Conservation (phyloP, 92 coral and sea anemone species). For the Paragorgia papillata region DNA sequence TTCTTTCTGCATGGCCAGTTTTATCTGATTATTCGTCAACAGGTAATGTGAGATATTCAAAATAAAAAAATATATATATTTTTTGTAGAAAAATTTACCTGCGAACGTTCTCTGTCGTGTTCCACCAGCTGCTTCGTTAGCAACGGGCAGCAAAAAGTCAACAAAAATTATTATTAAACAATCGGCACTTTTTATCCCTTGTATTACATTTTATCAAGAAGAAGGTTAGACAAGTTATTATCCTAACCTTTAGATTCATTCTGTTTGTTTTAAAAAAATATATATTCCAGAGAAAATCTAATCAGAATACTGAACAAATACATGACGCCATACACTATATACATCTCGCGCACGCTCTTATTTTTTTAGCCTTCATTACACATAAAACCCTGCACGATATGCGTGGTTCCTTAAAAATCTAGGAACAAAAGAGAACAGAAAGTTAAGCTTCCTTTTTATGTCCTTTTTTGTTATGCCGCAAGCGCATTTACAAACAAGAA, state of each 20-base stretch:
- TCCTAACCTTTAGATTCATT: background rate
- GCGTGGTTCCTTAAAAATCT: too few relatives aligned
- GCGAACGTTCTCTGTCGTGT: too few relatives aligned
- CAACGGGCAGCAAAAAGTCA: background rate
- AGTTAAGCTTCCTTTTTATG: background rate
- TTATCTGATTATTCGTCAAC: background rate
- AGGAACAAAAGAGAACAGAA: background rate
- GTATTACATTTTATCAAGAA: too few relatives aligned
- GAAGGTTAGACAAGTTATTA: background rate
- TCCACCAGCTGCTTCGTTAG: background rate
- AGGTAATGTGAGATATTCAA: slow-evolving; percentile 1
- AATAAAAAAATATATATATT: background rate
- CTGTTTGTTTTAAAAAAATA: background rate
- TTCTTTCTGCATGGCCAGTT: background rate
- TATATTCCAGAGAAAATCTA: too few relatives aligned
- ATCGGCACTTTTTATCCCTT: background rate
- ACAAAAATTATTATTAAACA: background rate
- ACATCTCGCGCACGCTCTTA: too few relatives aligned
- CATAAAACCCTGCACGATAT: too few relatives aligned
- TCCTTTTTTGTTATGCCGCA: too few relatives aligned
- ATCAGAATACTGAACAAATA: too few relatives aligned
- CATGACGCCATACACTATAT: too few relatives aligned
- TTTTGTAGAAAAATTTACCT: too few relatives aligned
- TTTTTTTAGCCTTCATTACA: too few relatives aligned
- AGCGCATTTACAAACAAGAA: too few relatives aligned